A percentile compares a stretch with the other conserved stretches of the same genome.
phyloP scores from a whole-genome alignment of 2,113 vertebrate genomes.

The Myrmecophaga tridactyla region DNA sequence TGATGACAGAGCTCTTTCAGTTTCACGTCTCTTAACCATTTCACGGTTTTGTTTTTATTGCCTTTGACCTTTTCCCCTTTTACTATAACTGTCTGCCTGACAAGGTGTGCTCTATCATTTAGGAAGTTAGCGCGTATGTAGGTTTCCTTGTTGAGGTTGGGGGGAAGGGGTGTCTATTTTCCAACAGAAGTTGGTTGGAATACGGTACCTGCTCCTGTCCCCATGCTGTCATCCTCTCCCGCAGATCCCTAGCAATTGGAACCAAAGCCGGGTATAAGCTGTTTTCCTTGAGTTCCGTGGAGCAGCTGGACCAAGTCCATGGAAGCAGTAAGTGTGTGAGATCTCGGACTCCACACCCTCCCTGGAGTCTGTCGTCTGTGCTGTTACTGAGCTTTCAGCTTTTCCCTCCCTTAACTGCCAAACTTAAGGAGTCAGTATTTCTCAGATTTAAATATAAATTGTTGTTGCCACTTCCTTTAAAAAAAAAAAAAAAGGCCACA shows the following conservation, averaged over 20 bases:
- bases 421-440: not conserved
- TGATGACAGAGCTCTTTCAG: not conserved
- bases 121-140: not conserved
- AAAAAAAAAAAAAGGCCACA: not conserved
- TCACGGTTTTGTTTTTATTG: not conserved
- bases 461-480: not conserved
- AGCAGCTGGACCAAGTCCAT: slow-evolving; percentile 95
- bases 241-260: slow-evolving; percentile 94
- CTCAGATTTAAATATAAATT: not conserved
- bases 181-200: not conserved
- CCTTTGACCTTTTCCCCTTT: not conserved
- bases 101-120: not conserved
- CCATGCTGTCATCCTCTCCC: slow-evolving; percentile 33
- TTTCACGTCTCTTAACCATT: not conserved
- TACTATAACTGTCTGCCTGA: not conserved
- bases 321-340: slow-evolving; percentile 91
- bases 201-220: not conserved
- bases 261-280: slow-evolving; percentile 93
- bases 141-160: not conserved
- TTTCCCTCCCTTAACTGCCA: not conserved
- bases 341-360: not conserved
- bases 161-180: not conserved
- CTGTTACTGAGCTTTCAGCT: not conserved
- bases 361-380: not conserved
- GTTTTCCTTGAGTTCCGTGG: slow-evolving; percentile 94